Evolutionary conservation across 2,797 vertebrate genomes (phyloP).

Genomic region (Selene dorsalis): DNA sequence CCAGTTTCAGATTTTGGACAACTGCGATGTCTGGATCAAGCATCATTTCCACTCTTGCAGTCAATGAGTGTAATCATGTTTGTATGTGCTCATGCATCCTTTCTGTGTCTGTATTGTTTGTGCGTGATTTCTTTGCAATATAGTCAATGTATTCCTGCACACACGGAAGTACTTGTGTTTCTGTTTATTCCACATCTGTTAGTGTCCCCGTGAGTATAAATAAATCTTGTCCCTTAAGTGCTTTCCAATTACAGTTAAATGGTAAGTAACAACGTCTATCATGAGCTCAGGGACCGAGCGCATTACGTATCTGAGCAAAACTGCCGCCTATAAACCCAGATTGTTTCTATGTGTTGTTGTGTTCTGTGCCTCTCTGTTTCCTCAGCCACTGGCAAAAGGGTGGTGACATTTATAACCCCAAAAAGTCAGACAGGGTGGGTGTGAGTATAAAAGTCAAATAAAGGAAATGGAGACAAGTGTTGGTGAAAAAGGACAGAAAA

Average conservation of each 20-base stretch:
- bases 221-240: constrained; percentile 51
- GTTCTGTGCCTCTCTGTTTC: constrained; percentile 34
- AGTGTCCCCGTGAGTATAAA: constrained; percentile 50
- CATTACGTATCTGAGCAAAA: constrained; percentile 55
- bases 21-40: constrained; percentile 19
- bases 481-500: neutral
- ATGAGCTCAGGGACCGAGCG: constrained; percentile 58
- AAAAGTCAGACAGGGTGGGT: constrained; percentile 43
- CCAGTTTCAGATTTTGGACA: constrained; percentile 29
- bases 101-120: constrained; percentile 28
- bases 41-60: constrained; percentile 28
- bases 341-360: constrained; percentile 59
- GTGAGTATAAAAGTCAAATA: constrained; percentile 2
- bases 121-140: constrained; percentile 28
- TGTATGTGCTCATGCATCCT: neutral
- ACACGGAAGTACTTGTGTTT: constrained; percentile 57
- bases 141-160: constrained; percentile 17
- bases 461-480: constrained; percentile 25
- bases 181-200: constrained; percentile 67
- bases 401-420: constrained; percentile 39
- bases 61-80: constrained; percentile 3
- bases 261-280: constrained; percentile 67
- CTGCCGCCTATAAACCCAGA: constrained; percentile 63
- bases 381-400: constrained; percentile 31
- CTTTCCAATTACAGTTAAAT: constrained; percentile 65